Percentiles rank a stretch among this genome's conserved stretches.
Conservation (phyloP, 2,797 vertebrate species). For the Macroramphosus scolopax region DNA sequence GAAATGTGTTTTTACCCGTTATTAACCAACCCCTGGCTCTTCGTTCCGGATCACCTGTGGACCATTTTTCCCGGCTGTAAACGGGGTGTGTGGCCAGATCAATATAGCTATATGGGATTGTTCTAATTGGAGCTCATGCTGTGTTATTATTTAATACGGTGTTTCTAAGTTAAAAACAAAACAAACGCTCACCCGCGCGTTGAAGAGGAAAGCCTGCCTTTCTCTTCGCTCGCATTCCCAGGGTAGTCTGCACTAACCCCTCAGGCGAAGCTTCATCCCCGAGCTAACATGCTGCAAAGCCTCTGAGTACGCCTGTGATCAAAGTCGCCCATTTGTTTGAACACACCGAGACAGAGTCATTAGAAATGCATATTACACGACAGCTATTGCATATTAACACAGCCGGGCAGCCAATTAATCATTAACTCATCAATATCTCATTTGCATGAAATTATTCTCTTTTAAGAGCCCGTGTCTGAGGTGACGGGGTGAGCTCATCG, state of each 20-base stretch:
- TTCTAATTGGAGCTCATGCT: constrained; percentile 11
- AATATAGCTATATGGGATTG: too few relatives aligned
- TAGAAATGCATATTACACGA: constrained; percentile 97
- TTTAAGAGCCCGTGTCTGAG: constrained; percentile 96
- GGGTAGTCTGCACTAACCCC: constrained; percentile 60
- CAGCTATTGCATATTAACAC: constrained; percentile 99
- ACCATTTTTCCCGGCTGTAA: too few relatives aligned
- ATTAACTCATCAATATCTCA: constrained; percentile 98
- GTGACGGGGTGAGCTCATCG: constrained; percentile 97
- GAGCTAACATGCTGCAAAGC: constrained; percentile 74
- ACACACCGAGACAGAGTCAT: constrained; percentile 92
- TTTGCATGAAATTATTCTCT: constrained; percentile 99
- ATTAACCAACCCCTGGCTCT: too few relatives aligned
- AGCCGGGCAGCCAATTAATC: constrained; percentile 97
- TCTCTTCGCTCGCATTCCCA: constrained; percentile 54
- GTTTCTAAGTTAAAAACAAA: constrained; percentile 1
- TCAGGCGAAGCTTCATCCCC: constrained; percentile 60
- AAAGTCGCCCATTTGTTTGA: constrained; percentile 91
- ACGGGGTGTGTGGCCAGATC: too few relatives aligned
- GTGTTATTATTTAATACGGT: not conserved
- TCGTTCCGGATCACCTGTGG: too few relatives aligned
- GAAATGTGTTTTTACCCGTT: too few relatives aligned
- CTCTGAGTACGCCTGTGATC: constrained; percentile 76
- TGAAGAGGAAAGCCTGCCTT: constrained; percentile 33
- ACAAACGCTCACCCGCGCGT: constrained; percentile 11